Percentiles rank a stretch among this genome's conserved stretches.
phyloP scores from a whole-genome alignment of 2,888 invertebrate species.

The Buathra laborator region DNA sequence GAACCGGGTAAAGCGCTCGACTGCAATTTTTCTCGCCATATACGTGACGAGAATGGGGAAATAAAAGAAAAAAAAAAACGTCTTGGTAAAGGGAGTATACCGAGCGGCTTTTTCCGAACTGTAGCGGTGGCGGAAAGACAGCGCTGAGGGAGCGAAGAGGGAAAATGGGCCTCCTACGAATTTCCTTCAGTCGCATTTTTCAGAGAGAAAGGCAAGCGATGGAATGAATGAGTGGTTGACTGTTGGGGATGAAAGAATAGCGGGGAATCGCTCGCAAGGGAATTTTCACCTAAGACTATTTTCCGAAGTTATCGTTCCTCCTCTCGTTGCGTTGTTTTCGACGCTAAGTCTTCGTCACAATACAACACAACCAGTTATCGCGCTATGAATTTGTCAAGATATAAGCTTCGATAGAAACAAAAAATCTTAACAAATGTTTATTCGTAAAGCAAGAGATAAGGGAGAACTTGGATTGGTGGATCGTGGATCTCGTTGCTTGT shows the following conservation, averaged over 20 bases:
- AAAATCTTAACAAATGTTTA: neutral
- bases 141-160: slow-evolving; percentile 69
- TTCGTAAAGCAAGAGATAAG: slow-evolving; percentile 11
- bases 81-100: slow-evolving; percentile 64
- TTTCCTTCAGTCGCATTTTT: slow-evolving; percentile 65
- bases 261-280: slow-evolving; percentile 77
- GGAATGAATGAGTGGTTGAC: slow-evolving; percentile 61
- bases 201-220: slow-evolving; percentile 49
- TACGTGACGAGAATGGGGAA: slow-evolving; percentile 84
- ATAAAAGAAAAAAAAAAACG: slow-evolving; percentile 68
- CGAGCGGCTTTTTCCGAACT: slow-evolving; percentile 30
- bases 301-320: slow-evolving; percentile 55
- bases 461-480: slow-evolving; percentile 3
- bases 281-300: slow-evolving; percentile 73
- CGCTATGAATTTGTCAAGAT: neutral
- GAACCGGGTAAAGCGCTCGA: slow-evolving; percentile 85
- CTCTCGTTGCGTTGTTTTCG: slow-evolving; percentile 63
- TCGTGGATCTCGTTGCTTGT: slow-evolving; percentile 28
- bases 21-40: slow-evolving; percentile 85
- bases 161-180: slow-evolving; percentile 67
- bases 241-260: slow-evolving; percentile 59
- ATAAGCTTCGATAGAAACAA: neutral
- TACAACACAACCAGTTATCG: slow-evolving; percentile 4
- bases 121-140: slow-evolving; percentile 28
- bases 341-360: slow-evolving; percentile 38